A percentile compares a stretch with the other conserved stretches of the same genome.
Conservation (phyloP, 2,888 invertebrate species). For the Calliopum simillimum region DNA sequence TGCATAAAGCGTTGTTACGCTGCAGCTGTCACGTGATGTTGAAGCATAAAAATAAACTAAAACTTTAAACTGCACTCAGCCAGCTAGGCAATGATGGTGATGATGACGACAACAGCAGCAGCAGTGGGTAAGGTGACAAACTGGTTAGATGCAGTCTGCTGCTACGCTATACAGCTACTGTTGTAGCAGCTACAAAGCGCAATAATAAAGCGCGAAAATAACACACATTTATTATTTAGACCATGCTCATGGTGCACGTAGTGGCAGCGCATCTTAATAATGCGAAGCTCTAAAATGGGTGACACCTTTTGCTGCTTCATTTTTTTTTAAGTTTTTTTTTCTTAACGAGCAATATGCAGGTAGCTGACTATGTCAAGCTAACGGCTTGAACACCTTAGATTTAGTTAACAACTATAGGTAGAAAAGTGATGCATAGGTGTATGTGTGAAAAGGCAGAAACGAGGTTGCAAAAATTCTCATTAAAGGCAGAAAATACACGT, state of each 20-base stretch:
- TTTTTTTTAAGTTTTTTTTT: no score
- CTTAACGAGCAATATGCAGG: no score
- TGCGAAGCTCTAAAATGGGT: no score
- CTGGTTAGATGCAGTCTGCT: not conserved
- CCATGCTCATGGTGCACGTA: no score
- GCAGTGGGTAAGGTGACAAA: not conserved
- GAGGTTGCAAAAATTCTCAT: no score
- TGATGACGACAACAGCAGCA: no score
- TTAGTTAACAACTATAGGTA: not conserved
- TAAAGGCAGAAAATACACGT: no score
- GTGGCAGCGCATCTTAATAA: no score
- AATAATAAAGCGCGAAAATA: conserved; percentile 28
- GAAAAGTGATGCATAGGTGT: not conserved
- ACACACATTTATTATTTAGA: not conserved
- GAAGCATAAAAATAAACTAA: conserved; percentile 19
- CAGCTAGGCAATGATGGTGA: no score
- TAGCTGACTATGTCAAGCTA: not conserved
- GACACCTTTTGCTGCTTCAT: no score
- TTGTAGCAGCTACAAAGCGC: not conserved
- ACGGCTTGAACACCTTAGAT: conserved; percentile 3
- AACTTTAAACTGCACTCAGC: conserved; percentile 23
- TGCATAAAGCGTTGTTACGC: no score
- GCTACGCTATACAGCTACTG: conserved; percentile 1
- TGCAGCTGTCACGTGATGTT: conserved; percentile 23
- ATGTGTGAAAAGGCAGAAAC: no score